Conservation (phyloP, 2,797 vertebrate genomes). For the Lepilemur septentrionalis region DNA sequence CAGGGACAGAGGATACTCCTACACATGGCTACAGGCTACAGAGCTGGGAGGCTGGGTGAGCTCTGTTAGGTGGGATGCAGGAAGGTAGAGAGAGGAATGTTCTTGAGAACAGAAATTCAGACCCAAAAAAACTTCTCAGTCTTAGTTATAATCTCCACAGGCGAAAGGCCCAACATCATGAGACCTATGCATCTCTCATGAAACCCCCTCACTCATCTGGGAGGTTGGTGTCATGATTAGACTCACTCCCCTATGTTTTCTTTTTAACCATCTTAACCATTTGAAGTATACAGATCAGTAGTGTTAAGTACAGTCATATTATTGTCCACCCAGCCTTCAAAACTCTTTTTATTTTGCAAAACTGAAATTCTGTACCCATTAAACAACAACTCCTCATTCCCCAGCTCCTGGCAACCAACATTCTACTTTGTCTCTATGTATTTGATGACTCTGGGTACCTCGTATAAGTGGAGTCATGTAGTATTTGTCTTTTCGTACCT, state of each 20-base stretch:
- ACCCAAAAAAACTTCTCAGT: background rate
- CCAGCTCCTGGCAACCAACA: background rate
- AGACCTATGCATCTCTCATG: rapidly evolving
- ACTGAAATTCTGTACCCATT: background rate
- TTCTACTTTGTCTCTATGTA: background rate
- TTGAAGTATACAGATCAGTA: background rate
- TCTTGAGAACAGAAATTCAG: background rate
- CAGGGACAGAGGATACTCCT: background rate
- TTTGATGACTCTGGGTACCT: background rate
- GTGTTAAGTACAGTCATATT: too few relatives aligned
- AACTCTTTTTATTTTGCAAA: background rate
- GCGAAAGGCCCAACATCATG: too few relatives aligned
- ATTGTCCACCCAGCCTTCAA: background rate
- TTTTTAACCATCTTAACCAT: background rate
- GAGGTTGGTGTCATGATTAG: background rate
- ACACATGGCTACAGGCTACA: background rate
- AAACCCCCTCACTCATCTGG: rapidly evolving
- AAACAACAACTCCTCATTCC: background rate
- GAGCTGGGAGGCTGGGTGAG: background rate
- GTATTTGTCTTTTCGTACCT: background rate
- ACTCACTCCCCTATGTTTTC: background rate
- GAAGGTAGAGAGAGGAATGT: background rate
- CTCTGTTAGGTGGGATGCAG: background rate
- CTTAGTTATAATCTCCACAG: background rate
- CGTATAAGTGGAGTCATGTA: rapidly evolving